A percentile compares a stretch with the other conserved stretches of the same genome.
Conservation (phyloP, 2,113 vertebrate genomes). For the Leucopsar rothschildi region DNA sequence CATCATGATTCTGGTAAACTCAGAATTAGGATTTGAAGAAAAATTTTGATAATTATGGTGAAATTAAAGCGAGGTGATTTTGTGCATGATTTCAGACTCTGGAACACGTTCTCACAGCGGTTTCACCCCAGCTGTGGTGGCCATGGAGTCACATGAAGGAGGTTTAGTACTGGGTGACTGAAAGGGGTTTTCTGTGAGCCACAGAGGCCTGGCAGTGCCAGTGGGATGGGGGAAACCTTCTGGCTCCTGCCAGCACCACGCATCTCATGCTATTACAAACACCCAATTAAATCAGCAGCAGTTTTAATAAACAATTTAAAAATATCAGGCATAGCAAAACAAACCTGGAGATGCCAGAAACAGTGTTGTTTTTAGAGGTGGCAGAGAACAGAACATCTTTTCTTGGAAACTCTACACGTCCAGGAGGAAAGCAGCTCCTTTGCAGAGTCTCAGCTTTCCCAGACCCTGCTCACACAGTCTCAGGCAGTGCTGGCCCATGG, state of each 20-base stretch:
- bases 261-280: neutral
- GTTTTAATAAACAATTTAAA: constrained; percentile 52
- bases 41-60: neutral
- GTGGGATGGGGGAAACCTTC: neutral
- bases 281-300: neutral
- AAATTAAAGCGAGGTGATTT: neutral
- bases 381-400: neutral
- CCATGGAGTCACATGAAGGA: neutral
- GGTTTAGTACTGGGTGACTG: neutral
- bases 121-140: neutral
- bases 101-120: neutral
- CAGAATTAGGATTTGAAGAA: neutral
- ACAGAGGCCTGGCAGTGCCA: neutral
- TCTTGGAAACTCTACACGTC: neutral
- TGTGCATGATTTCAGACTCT: neutral
- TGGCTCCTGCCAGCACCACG: neutral
- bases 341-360: constrained; percentile 4
- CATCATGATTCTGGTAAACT: neutral
- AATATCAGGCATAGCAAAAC: constrained; percentile 29
- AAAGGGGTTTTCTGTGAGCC: neutral
- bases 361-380: constrained; percentile 33
- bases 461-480: neutral
- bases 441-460: neutral
- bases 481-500: neutral
- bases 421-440: neutral